These are phyloP conservation scores for Lucilia cuprina DNA, from an alignment of 1,140 invertebrate genomes.

Conservation along the genomic window DNA sequence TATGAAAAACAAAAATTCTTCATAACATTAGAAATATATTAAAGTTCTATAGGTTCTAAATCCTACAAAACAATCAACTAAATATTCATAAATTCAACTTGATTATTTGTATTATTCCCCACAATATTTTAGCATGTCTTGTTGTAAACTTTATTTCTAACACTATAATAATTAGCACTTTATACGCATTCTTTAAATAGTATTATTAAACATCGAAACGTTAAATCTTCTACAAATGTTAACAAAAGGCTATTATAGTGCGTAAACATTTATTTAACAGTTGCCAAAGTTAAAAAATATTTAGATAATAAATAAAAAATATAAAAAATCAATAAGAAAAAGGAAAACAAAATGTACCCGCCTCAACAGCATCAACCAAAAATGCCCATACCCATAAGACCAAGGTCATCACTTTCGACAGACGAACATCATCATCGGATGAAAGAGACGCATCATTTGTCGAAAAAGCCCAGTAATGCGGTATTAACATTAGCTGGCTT, in stretches of 20 bases:
- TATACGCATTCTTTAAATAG: background rate
- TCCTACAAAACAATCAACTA: too few relatives aligned
- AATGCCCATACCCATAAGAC: conserved; percentile 44
- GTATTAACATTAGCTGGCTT: conserved; percentile 62
- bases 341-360: conserved; percentile 37
- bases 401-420: conserved; percentile 59
- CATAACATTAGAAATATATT: too few relatives aligned
- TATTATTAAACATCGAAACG: background rate
- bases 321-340: background rate
- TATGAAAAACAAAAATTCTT: too few relatives aligned
- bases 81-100: background rate
- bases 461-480: conserved; percentile 51
- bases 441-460: conserved; percentile 49
- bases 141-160: background rate
- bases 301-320: background rate
- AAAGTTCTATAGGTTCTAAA: too few relatives aligned
- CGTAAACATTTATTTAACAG: background rate
- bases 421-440: conserved; percentile 60
- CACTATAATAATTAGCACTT: background rate
- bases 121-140: background rate
- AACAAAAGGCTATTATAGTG: background rate
- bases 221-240: background rate
- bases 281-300: background rate
- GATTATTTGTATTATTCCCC: background rate
- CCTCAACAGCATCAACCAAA: conserved; percentile 41